Percentiles rank a stretch among this genome's conserved stretches.
These are phyloP conservation scores for Gerris lacustris DNA, from an alignment of 2,888 invertebrate genomes.

Conservation along the genomic window DNA sequence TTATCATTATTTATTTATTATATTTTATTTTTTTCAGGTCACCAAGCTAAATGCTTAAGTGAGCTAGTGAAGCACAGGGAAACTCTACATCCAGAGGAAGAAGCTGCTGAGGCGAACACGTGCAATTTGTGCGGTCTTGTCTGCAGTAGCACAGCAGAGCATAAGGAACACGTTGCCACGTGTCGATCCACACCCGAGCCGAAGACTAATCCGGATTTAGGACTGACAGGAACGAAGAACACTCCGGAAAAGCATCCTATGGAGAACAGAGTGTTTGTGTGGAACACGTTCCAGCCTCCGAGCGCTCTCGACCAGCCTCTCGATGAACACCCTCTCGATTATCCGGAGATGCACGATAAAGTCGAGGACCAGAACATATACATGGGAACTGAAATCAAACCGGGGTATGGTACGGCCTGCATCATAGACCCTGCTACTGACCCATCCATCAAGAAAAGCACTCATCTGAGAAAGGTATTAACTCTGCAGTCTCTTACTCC, in stretches of 20 bases:
- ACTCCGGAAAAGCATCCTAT: constrained; percentile 50
- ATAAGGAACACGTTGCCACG: constrained; percentile 59
- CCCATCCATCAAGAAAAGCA: background rate
- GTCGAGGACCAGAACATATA: constrained; percentile 25
- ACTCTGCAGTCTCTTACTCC: no score
- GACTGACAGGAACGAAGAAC: constrained; percentile 30
- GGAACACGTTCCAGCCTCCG: constrained; percentile 50
- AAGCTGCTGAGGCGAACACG: constrained; percentile 46
- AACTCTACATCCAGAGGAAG: constrained; percentile 31
- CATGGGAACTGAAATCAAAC: constrained; percentile 21
- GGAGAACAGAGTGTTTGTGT: constrained; percentile 70
- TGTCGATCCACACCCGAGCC: constrained; percentile 38
- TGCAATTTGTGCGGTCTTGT: constrained; percentile 77
- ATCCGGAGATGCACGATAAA: constrained; percentile 40
- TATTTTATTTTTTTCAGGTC: constrained; percentile 30
- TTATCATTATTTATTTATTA: no score
- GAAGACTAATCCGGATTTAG: constrained; percentile 10
- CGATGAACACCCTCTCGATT: constrained; percentile 32
- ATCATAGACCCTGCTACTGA: constrained; percentile 6
- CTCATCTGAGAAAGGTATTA: background rate
- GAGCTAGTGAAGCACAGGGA: constrained; percentile 70
- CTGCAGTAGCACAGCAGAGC: constrained; percentile 71
- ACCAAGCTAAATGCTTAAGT: constrained; percentile 66
- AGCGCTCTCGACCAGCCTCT: constrained; percentile 34
- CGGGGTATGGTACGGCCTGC: constrained; percentile 20